Evolutionary conservation across 2,797 vertebrate species (phyloP), one percentile per base, ranked within the genome.

Genomic region (Gymnoscopelus microlampas): DNA sequence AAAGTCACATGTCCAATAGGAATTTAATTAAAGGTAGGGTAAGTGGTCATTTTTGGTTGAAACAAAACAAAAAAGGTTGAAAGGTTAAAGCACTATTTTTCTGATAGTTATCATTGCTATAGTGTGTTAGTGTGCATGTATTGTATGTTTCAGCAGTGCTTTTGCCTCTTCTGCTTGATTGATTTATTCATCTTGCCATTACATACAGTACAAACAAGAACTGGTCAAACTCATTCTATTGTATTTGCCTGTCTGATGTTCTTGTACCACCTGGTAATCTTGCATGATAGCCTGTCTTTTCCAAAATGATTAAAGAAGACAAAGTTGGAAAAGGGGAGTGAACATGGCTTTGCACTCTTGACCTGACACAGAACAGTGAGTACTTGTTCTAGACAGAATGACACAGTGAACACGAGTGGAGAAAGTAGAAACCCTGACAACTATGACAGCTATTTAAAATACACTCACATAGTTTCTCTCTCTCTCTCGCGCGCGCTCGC

Each of bases 381-480:
- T 77, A 24, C 76, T 77, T 70, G 64, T 61, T 63, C 59, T 73
- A 77, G 58, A 59, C 66, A 24, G 59, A 59, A 58, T 74, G 71
- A 79, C 68, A 72, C 77, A 83, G 78, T 70, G 12, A 5, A 58
- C 67, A 57, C 60, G 61, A 82, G 78, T 62, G 71, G 80, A 70
- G 63, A 78, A 61, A 53, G 55, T 29, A 57, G 3, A 12, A 35
- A 50, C 63, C 23, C 60, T 72, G 64, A 76, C 64, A 64, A 61
- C 1, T 50, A 50, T 50, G 48, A 50, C 48, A 50, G 10, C 4
- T 35, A 35, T 35, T 35, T 35, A 5, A 35, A 35, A 35, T 35
- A 35, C 4, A 5, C 32, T 29, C 26, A 29, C 26, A 29, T 2
- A 29, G 2, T 29, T 29, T 29, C 26, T 29, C 26, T 29, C 26